phyloP scores from a whole-genome alignment of 1,140 invertebrate genomes.

The Camponotus floridanus region DNA sequence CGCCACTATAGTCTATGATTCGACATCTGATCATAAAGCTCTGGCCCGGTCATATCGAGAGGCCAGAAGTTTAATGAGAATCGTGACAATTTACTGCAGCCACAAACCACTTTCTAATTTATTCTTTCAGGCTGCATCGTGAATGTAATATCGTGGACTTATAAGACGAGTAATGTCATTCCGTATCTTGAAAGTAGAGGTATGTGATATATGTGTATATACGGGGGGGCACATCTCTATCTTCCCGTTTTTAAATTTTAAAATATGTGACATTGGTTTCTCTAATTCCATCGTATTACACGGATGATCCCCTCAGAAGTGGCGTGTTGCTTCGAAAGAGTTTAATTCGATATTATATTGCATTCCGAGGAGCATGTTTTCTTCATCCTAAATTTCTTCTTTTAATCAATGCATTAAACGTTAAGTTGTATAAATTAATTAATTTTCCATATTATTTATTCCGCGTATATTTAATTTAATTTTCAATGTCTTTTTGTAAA shows the following conservation, averaged over 20 bases:
- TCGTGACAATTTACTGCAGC: constrained; percentile 54
- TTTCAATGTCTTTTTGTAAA: not conserved
- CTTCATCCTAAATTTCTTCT: not conserved
- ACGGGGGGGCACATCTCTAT: not conserved
- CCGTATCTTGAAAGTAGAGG: constrained; percentile 57
- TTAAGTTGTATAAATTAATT: constrained; percentile 38
- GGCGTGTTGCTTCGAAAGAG: not conserved
- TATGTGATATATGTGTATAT: constrained; percentile 51
- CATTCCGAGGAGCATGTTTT: not conserved
- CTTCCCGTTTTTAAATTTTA: constrained; percentile 46
- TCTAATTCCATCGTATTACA: constrained; percentile 26
- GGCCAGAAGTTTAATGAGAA: not conserved
- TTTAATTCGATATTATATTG: constrained; percentile 2
- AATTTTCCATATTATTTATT: constrained; percentile 68
- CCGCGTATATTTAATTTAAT: constrained; percentile 12
- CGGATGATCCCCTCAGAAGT: not conserved
- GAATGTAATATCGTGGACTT: constrained; percentile 12
- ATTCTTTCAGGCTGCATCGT: constrained; percentile 32
- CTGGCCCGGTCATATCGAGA: constrained; percentile 21
- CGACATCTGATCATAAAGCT: constrained; percentile 13
- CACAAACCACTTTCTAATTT: constrained; percentile 33
- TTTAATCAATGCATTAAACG: constrained; percentile 22
- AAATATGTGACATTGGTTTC: constrained; percentile 30
- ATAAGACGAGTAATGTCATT: constrained; percentile 42
- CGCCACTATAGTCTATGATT: constrained; percentile 60